Evolutionary conservation across 2,113 vertebrate species (phyloP).

Genomic region (Sylvia atricapilla): DNA sequence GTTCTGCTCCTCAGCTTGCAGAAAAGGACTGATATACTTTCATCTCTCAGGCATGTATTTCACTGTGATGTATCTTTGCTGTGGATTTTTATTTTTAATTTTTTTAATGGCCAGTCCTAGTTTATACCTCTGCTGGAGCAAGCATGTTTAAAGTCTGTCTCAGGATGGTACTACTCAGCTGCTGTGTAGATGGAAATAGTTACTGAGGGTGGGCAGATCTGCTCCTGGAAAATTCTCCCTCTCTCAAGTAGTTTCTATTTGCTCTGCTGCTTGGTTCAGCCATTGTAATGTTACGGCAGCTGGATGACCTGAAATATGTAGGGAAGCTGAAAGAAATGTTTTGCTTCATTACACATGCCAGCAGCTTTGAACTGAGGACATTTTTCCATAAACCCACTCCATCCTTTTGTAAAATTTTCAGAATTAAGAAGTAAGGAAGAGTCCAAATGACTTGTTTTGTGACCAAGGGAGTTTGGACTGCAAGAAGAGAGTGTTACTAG

Average conservation of each 20-base stretch:
- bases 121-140: neutral
- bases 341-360: neutral
- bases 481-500: neutral
- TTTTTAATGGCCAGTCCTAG: neutral
- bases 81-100: fast-evolving
- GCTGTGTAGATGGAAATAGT: neutral
- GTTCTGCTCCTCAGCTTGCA: neutral
- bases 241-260: neutral
- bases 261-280: neutral
- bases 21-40: neutral
- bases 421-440: neutral
- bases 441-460: neutral
- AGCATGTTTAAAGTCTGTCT: neutral
- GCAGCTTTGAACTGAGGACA: neutral
- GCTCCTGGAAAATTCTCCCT: neutral
- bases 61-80: neutral
- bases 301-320: neutral
- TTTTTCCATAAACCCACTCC: neutral
- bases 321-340: neutral
- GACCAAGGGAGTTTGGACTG: neutral
- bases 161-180: neutral
- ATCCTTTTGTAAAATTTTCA: neutral
- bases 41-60: neutral
- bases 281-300: neutral
- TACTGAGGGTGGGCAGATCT: neutral